Base-by-base conservation (phyloP, 2,797 vertebrate species). In the Sphenodon punctatus region DNA sequence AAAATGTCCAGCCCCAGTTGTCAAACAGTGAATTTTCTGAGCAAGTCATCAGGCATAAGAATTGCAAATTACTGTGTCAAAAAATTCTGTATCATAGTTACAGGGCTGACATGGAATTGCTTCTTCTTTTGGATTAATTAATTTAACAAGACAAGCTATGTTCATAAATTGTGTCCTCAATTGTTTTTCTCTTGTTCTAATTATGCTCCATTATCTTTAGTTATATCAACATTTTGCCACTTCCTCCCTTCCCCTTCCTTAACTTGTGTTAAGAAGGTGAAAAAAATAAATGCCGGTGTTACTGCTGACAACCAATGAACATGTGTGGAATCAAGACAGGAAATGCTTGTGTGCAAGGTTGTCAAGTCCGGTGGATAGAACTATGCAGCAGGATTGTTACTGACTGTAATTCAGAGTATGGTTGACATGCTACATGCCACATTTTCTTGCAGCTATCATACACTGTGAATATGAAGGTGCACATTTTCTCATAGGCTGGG, bases 191-290 rank as follows among this genome's bases (percentile, higher is more conserved):
- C 48, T 85, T 48, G 7, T 74, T 76, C 79, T 49, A 66, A 45
- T 82, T 87, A 81, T 68, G 23, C 36, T 66, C 83, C 34, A 59
- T 89, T 81, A 72, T 71, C 39, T 65, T 64, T 58, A 70, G 76
- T 59, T 55, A 68, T 53, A 53, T 61, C 23, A 69, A 53, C 14
- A 38, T 39, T 75, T 76, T 73, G 23, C 32, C 23, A 30, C 4
- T 75, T n/a, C 43, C 64, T 27, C 5, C 11, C 34, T 72, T 58
- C n/a, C n/a, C n/a, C n/a, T n/a, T n/a, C n/a, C n/a, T n/a, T n/a
- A n/a, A n/a, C n/a, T n/a, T n/a, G n/a, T n/a, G n/a, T n/a, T n/a
- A n/a, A n/a, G n/a, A n/a, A n/a, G n/a, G n/a, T n/a, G n/a, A n/a
- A n/a, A 48, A 3, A 19, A 39, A 7, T 23, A 17, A 19, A 34